Conservation (phyloP, 1,140 invertebrate genomes). For the Plutomurus gul region DNA sequence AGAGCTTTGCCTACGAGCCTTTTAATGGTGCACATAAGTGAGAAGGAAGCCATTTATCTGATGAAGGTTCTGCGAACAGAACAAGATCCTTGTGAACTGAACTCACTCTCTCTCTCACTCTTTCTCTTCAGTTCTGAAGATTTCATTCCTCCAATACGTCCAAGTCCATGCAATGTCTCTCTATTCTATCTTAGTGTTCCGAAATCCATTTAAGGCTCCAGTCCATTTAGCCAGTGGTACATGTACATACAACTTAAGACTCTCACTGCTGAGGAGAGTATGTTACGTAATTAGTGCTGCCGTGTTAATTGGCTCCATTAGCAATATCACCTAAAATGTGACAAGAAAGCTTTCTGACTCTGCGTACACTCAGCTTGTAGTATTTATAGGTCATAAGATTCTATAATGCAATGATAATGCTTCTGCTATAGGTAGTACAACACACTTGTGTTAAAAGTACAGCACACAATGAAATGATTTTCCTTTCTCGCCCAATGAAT, state of each 20-base stretch:
- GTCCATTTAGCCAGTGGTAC: not conserved
- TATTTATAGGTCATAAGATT: too few relatives aligned
- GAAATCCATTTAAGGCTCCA: not conserved
- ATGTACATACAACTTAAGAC: not conserved
- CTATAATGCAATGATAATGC: too few relatives aligned
- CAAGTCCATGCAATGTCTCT: not conserved
- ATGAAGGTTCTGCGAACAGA: not conserved
- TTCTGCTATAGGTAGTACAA: too few relatives aligned
- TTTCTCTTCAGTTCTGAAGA: not conserved
- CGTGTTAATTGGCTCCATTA: constrained; percentile 26
- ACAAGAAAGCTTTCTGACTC: not conserved
- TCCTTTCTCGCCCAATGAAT: too few relatives aligned
- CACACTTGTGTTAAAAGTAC: too few relatives aligned
- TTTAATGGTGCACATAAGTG: constrained; percentile 21
- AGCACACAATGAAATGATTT: too few relatives aligned
- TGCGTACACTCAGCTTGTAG: not conserved
- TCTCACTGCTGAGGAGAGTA: not conserved
- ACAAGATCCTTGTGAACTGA: not conserved
- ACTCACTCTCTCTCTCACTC: not conserved
- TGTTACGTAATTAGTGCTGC: constrained; percentile 22
- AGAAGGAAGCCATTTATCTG: not conserved
- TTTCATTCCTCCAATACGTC: not conserved
- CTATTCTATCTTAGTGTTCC: too few relatives aligned
- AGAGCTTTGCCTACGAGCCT: not conserved
- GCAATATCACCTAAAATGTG: constrained; percentile 5